Evolutionary conservation across 2,113 vertebrate species (phyloP).

Genomic region (Ageneiosus marmoratus): DNA sequence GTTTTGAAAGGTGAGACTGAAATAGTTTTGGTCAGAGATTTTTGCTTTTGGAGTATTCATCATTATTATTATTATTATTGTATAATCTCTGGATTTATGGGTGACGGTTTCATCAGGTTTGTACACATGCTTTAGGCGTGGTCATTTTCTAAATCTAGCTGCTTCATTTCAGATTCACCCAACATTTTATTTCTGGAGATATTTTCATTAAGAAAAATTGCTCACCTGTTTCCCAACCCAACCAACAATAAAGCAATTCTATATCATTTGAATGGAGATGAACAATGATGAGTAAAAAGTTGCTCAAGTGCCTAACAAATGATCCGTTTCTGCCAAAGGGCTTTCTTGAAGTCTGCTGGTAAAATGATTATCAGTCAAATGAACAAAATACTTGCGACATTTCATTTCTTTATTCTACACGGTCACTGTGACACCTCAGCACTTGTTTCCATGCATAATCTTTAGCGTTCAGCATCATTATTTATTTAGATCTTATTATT

Average conservation of each 20-base stretch:
- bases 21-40: conserved; percentile 13
- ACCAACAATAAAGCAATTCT: conserved; percentile 27
- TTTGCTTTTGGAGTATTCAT: conserved; percentile 17
- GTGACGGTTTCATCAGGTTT: conserved; percentile 37
- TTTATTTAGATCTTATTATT: conserved; percentile 6
- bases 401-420: not conserved
- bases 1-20: conserved; percentile 11
- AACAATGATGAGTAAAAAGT: not conserved
- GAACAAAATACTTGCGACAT: conserved; percentile 5
- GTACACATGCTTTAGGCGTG: conserved; percentile 36
- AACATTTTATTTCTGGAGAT: not conserved
- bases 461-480: not conserved
- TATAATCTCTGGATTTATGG: conserved; percentile 2
- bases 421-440: conserved; percentile 1
- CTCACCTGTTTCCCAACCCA: conserved; percentile 21
- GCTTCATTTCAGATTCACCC: conserved; percentile 5
- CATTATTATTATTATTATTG: conserved; percentile 25
- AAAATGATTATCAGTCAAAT: not conserved
- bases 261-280: not conserved
- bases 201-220: not conserved
- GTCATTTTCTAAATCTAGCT: conserved; percentile 25
- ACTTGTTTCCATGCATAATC: conserved; percentile 7
- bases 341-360: not conserved
- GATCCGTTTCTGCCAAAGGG: not conserved
- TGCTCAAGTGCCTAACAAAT: conserved; percentile 5